phyloP scores from a whole-genome alignment of 2,888 invertebrate species.

The Caenorhabditis sp. region DNA sequence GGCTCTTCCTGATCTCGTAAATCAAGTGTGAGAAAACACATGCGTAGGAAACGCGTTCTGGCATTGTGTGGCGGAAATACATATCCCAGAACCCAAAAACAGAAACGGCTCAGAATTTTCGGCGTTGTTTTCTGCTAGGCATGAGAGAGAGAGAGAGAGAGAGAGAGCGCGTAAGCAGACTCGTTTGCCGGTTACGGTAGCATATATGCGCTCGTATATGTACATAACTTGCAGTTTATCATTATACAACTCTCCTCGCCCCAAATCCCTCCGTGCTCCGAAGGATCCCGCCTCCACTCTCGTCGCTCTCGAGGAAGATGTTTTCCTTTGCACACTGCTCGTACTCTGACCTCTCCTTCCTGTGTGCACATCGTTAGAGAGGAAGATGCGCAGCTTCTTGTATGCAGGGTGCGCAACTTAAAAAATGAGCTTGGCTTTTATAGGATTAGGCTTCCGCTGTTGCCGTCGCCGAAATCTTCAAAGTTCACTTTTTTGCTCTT shows the following conservation, averaged over 20 bases:
- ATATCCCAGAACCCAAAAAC: constrained; percentile 23
- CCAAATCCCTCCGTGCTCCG: constrained; percentile 38
- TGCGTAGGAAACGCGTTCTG: constrained; percentile 33
- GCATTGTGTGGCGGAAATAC: constrained; percentile 37
- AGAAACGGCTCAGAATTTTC: constrained; percentile 25
- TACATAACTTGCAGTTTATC: constrained; percentile 51
- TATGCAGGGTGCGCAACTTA: constrained; percentile 16
- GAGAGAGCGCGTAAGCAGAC: constrained; percentile 5
- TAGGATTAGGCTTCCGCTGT: constrained; percentile 15
- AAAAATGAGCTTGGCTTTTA: constrained; percentile 26
- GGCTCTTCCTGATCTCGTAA: constrained; percentile 44
- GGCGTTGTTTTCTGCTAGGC: constrained; percentile 12
- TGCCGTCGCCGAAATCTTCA: constrained; percentile 3
- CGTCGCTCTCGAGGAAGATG: constrained; percentile 44
- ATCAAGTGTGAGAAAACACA: constrained; percentile 41
- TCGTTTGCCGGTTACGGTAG: constrained; percentile 44
- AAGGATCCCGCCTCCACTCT: constrained; percentile 34
- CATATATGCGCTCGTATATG: constrained; percentile 20
- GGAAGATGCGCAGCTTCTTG: constrained; percentile 15
- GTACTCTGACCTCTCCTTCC: constrained; percentile 53
- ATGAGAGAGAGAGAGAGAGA: neutral
- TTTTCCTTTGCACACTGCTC: constrained; percentile 42
- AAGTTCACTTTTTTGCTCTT: neutral
- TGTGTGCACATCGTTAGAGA: constrained; percentile 41
- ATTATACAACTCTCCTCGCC: constrained; percentile 25